phyloP scores from a whole-genome alignment of 2,888 invertebrate genomes.

The Tinea semifulvella region DNA sequence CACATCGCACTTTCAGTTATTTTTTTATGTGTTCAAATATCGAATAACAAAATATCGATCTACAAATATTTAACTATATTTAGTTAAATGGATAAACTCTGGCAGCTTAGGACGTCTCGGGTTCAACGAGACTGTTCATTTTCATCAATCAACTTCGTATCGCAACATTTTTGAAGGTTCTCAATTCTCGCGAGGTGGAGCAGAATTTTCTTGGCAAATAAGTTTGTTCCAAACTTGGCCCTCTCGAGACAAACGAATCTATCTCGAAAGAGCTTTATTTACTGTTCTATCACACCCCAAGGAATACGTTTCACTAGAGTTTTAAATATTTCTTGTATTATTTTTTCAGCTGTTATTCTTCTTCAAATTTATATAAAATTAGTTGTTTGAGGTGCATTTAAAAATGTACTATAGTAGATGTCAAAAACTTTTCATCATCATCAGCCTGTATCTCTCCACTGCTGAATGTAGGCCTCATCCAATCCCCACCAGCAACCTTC shows the following conservation, averaged over 20 bases:
- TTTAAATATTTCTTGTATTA: not conserved
- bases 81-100: not conserved
- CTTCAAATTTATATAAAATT: no score
- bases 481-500: no score
- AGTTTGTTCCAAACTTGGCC: conserved; percentile 11
- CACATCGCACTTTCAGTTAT: no score
- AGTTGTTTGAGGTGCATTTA: no score
- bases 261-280: conserved; percentile 10
- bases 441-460: no score
- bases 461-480: no score
- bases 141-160: conserved; percentile 11
- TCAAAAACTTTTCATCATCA: no score
- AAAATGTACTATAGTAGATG: no score
- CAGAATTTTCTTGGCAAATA: conserved; percentile 10
- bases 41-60: no score
- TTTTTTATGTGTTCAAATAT: no score
- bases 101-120: not conserved
- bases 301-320: conserved; percentile 1
- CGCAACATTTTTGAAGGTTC: conserved; percentile 10
- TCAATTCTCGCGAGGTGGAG: conserved; percentile 6
- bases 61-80: no score
- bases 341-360: no score
- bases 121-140: not conserved
- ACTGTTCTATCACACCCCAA: conserved; percentile 10
- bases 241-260: conserved; percentile 12